phyloP scores from a whole-genome alignment of 2,797 vertebrate genomes.

The Huso huso region DNA sequence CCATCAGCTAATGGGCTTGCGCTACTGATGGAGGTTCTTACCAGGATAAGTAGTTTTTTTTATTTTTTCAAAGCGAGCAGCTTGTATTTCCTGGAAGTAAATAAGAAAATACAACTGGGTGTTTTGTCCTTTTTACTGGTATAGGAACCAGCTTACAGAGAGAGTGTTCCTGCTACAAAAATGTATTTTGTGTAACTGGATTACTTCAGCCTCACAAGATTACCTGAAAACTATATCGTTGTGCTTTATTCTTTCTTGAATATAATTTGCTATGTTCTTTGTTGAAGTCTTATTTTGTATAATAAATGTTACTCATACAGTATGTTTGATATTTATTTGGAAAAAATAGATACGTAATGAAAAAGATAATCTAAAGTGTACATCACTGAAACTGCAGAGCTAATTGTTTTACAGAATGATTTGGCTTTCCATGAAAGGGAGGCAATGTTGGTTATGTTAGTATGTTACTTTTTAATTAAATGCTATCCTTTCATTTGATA shows the following conservation, averaged over 20 bases:
- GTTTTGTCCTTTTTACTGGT: too few relatives aligned
- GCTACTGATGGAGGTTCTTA: too few relatives aligned
- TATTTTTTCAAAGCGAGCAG: too few relatives aligned
- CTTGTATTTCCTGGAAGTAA: too few relatives aligned
- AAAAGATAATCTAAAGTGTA: background rate
- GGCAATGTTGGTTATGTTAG: background rate
- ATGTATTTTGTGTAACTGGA: conserved; percentile 12
- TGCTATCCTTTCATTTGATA: background rate
- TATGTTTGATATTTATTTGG: conserved; percentile 3
- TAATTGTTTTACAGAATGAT: background rate
- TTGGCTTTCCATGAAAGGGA: background rate
- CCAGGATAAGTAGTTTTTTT: too few relatives aligned
- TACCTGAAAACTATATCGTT: too few relatives aligned
- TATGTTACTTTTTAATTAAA: background rate
- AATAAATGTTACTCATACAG: conserved; percentile 3
- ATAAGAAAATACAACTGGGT: too few relatives aligned
- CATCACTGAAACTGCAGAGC: conserved; percentile 1
- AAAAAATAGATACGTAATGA: background rate
- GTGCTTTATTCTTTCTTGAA: too few relatives aligned
- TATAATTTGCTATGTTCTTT: background rate
- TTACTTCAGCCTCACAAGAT: background rate
- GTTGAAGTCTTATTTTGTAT: background rate
- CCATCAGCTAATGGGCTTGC: too few relatives aligned
- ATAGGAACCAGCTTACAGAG: too few relatives aligned
- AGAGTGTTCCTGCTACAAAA: background rate